Conservation (phyloP, 2,113 vertebrate species). For the Furnarius figulus region DNA sequence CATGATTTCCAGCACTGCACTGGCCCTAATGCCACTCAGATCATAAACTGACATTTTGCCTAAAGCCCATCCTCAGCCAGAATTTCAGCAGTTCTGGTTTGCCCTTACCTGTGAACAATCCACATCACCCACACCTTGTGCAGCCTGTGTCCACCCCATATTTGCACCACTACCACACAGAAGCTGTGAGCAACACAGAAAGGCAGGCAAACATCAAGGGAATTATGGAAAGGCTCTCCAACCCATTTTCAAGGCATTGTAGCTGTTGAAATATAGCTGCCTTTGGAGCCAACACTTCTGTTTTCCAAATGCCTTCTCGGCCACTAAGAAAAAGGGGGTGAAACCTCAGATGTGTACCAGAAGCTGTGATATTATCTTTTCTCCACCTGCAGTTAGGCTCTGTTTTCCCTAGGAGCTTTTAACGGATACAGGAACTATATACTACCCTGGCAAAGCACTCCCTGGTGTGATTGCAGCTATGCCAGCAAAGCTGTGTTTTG, state of each 20-base stretch:
- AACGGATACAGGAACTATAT: conserved; percentile 37
- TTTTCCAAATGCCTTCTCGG: not conserved
- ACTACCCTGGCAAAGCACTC: conserved; percentile 37
- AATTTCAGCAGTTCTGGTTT: not conserved
- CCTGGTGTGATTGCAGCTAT: conserved; percentile 36
- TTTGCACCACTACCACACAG: not conserved
- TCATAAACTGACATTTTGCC: not conserved
- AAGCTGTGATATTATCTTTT: conserved; percentile 38
- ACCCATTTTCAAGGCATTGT: not conserved
- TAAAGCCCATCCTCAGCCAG: not conserved
- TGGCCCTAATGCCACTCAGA: not conserved
- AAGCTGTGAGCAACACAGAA: not conserved
- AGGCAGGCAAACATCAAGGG: not conserved
- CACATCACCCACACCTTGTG: rapidly evolving
- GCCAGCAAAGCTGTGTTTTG: conserved; percentile 33
- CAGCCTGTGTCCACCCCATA: not conserved
- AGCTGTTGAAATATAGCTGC: not conserved
- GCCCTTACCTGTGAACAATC: not conserved
- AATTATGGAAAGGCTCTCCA: not conserved
- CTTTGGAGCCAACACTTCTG: not conserved
- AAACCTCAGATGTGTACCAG: not conserved
- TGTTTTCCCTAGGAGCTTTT: conserved; percentile 62
- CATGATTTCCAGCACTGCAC: not conserved
- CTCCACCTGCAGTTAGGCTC: conserved; percentile 44
- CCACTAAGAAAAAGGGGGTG: not conserved